Evolutionary conservation across 2,797 vertebrate genomes (phyloP), one percentile per base, ranked within the genome.

Genomic region (Selene dorsalis): DNA sequence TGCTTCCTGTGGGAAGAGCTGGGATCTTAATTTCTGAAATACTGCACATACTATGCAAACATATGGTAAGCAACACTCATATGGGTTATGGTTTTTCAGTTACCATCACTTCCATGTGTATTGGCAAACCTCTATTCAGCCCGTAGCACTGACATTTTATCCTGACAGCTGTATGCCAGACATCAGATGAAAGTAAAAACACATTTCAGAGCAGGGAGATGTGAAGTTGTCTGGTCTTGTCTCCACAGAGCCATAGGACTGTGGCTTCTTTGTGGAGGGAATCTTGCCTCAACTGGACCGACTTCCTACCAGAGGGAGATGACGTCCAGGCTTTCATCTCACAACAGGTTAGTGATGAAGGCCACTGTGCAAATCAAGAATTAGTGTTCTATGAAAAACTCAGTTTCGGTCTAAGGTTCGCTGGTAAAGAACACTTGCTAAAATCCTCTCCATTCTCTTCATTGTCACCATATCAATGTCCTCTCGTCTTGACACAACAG

Each of bases 1-100:
- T 99, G 93, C 96, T 98, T 96, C 96, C 96, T 94, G 97, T 97
- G 92, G 96, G 96, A 97, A 98, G 96, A 97, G 97, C 97, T 62
- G 96, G 96, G 70, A 87, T 97, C 92, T 95, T 99, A 93, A 94
- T 99, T 91, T 97, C 97, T 93, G 96, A 99, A 97, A 97, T 99
- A 93, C 94, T 99, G 95, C 97, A 98, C 96, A 96, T 98, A 96
- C 97, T 99, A 97, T 99, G 98, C 97, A 99, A 98, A 96, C 97
- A 98, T 95, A 98, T 96, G 98, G 98, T 99, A 87, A 96, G 96
- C 86, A 69, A 24, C 24, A 43, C 28, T 41, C 73, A 47, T 1
- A 28, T 59, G 13, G 56, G 50, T n/a, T 55, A 2, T 35, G n/a
- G 0, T 47, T 47, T 20, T 48, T 41, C 39, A 39, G 3, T 39